These are phyloP conservation scores for Salarias fasciatus DNA, from an alignment of 2,797 vertebrate genomes.

Conservation along the genomic window DNA sequence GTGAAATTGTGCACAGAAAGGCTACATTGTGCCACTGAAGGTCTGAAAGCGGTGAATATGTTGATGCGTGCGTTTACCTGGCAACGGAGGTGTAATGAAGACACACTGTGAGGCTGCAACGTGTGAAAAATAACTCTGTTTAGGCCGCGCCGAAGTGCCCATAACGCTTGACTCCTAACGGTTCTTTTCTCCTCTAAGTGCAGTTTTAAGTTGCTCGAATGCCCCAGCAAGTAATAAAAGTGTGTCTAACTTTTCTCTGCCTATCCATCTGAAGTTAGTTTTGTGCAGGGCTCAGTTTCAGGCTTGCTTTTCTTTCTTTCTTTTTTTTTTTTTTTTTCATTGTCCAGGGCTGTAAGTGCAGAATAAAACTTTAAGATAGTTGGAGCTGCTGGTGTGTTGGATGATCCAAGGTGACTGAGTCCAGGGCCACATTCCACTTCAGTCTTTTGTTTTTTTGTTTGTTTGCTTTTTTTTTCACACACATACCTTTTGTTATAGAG, in stretches of 20 bases:
- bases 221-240: not conserved
- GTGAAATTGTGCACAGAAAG: no score
- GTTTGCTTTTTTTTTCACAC: conserved; percentile 2
- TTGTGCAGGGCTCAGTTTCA: conserved; percentile 2
- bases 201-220: not conserved
- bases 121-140: no score
- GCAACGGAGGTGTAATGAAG: not conserved
- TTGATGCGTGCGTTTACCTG: not conserved
- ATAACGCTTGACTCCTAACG: no score
- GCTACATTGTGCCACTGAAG: not conserved
- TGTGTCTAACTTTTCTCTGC: not conserved
- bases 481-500: conserved; percentile 16
- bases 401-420: no score
- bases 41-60: not conserved
- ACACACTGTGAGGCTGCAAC: not conserved
- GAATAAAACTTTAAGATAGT: conserved; percentile 35
- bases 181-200: not conserved
- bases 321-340: conserved; percentile 6
- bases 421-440: conserved; percentile 19
- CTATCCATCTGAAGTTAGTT: conserved; percentile 29
- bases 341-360: conserved; percentile 25
- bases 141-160: no score
- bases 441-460: no score
- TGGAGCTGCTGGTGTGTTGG: conserved; percentile 12
- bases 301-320: conserved; percentile 13